Evolutionary conservation across 2,797 vertebrate species (phyloP).

Genomic region (Trematomus bernacchii): DNA sequence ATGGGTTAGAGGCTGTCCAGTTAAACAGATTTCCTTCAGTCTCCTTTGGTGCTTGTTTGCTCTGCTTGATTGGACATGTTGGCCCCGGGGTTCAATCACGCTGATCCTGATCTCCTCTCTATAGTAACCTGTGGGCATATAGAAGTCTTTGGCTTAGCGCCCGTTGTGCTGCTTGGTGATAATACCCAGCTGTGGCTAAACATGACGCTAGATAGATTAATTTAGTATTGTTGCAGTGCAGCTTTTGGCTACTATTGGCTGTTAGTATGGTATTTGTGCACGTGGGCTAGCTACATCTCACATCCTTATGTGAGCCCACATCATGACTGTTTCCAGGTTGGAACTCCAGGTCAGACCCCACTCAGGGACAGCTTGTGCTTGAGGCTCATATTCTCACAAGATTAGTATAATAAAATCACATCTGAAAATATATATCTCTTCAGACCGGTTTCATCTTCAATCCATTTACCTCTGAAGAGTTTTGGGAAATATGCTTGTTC

Average conservation of each 20-base stretch:
- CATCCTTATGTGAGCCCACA: slow-evolving; percentile 14
- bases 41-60: slow-evolving; percentile 48
- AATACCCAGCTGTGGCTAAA: slow-evolving; percentile 27
- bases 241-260: slow-evolving; percentile 33
- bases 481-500: too few species aligned
- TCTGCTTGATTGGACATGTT: slow-evolving; percentile 42
- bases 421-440: slow-evolving; percentile 36
- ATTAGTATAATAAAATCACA: slow-evolving; percentile 46
- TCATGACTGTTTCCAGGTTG: not conserved
- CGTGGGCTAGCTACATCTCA: slow-evolving; percentile 10
- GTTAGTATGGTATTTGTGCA: slow-evolving; percentile 16
- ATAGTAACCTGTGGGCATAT: slow-evolving; percentile 40
- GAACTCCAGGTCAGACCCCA: not conserved
- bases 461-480: slow-evolving; percentile 12
- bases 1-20: slow-evolving; percentile 32
- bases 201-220: slow-evolving; percentile 24
- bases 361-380: slow-evolving; percentile 44
- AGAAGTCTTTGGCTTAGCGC: slow-evolving; percentile 37
- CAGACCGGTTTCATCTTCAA: slow-evolving; percentile 9
- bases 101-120: slow-evolving; percentile 44
- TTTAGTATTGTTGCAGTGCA: slow-evolving; percentile 33
- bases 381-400: slow-evolving; percentile 49
- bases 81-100: slow-evolving; percentile 41
- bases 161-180: slow-evolving; percentile 33
- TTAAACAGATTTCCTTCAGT: slow-evolving; percentile 39